Conservation (phyloP, 2,797 vertebrate genomes). For the Clarias fuscus region DNA sequence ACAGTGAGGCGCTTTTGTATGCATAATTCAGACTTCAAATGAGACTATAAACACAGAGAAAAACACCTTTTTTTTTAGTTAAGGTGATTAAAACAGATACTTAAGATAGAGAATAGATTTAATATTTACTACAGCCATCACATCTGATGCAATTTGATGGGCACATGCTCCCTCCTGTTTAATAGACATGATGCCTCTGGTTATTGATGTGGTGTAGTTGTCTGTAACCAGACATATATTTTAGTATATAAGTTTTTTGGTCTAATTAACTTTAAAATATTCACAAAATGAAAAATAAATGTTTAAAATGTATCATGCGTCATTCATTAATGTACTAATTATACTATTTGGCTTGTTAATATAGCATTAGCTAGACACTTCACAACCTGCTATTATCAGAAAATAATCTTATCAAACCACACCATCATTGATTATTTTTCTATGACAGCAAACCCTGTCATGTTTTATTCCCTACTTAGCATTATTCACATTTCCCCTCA, state of each 20-base stretch:
- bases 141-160: too few species aligned
- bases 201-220: not conserved
- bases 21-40: too few species aligned
- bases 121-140: too few species aligned
- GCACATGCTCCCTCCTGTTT: too few species aligned
- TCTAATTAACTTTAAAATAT: not conserved
- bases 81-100: too few species aligned
- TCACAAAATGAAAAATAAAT: not conserved
- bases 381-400: not conserved
- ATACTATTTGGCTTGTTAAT: not conserved
- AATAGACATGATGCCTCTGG: too few species aligned
- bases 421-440: not conserved
- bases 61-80: too few species aligned
- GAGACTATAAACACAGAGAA: too few species aligned
- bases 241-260: not conserved
- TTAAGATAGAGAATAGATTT: too few species aligned
- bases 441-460: not conserved
- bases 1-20: too few species aligned
- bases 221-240: not conserved
- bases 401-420: not conserved
- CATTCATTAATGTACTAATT: not conserved
- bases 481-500: conserved; percentile 19
- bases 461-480: not conserved
- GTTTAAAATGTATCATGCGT: not conserved
- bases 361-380: not conserved